Evolutionary conservation across 2,113 vertebrate species (phyloP).

Genomic region (Cyrtonyx montezumae): DNA sequence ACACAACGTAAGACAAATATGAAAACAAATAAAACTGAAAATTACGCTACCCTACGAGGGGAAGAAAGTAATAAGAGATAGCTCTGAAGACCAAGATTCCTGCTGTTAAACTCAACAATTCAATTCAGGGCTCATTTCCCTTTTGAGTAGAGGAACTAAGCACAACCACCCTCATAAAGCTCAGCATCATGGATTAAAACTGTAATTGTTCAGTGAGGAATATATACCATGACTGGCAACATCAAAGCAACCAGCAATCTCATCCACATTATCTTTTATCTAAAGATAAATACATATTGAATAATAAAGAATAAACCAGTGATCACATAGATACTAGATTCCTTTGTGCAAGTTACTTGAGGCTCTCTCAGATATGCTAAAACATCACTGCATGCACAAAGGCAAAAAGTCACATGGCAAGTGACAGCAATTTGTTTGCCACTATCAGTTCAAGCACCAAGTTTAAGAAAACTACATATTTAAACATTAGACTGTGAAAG

Average conservation of each 20-base stretch:
- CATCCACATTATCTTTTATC: not conserved
- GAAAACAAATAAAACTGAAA: not conserved
- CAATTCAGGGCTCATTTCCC: not conserved
- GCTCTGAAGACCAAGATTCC: too few relatives aligned
- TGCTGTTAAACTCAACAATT: not conserved
- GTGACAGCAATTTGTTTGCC: not conserved
- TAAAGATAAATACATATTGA: not conserved
- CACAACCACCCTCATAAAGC: not conserved
- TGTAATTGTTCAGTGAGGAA: not conserved
- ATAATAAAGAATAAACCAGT: not conserved
- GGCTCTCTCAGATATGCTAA: not conserved
- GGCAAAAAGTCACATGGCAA: not conserved
- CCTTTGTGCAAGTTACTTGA: not conserved
- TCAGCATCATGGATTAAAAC: not conserved
- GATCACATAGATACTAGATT: not conserved
- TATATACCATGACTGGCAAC: not conserved
- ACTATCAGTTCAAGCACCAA: not conserved
- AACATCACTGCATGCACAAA: not conserved
- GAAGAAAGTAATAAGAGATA: too few relatives aligned
- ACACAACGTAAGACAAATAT: not conserved
- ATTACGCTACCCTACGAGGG: rapidly evolving
- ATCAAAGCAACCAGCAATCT: not conserved
- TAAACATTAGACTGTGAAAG: not conserved
- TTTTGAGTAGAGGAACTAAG: not conserved
- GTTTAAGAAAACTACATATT: not conserved